These are phyloP conservation scores for Diarsia rubi DNA, from an alignment of 2,888 invertebrate species.

Conservation along the genomic window DNA sequence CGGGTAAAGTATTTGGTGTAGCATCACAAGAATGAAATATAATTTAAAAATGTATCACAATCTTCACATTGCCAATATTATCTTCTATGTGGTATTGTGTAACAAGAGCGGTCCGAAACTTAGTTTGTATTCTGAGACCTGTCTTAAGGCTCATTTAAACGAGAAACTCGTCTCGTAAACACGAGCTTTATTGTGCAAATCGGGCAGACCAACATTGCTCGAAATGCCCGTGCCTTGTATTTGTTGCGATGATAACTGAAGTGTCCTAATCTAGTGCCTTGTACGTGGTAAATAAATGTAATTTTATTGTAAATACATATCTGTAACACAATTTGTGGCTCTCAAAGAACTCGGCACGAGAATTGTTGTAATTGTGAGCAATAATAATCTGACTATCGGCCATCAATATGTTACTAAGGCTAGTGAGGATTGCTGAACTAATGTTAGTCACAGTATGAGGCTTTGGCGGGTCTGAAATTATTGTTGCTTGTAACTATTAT, in stretches of 20 bases:
- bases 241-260: conserved; percentile 43
- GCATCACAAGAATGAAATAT: conserved; percentile 46
- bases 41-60: conserved; percentile 11
- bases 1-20: conserved; percentile 33
- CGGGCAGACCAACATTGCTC: conserved; percentile 5
- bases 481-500: conserved; percentile 26
- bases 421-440: conserved; percentile 1
- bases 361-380: conserved; percentile 10
- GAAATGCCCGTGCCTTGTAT: conserved; percentile 15
- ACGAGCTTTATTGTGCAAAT: conserved; percentile 12
- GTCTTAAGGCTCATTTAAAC: conserved; percentile 3
- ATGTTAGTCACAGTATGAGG: neutral
- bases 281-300: conserved; percentile 55
- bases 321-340: conserved; percentile 22
- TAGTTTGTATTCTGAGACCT: conserved; percentile 14
- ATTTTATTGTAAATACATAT: conserved; percentile 44
- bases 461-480: conserved; percentile 14
- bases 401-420: neutral
- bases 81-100: conserved; percentile 32
- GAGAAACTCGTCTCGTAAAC: conserved; percentile 4
- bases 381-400: conserved; percentile 6
- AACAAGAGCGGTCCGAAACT: conserved; percentile 24
- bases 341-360: neutral
- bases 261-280: conserved; percentile 67
- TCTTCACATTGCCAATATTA: conserved; percentile 27